A percentile compares a stretch with the other conserved stretches of the same genome.
Conservation (phyloP, 2,888 invertebrate species). For the Conops quadrifasciatus region DNA sequence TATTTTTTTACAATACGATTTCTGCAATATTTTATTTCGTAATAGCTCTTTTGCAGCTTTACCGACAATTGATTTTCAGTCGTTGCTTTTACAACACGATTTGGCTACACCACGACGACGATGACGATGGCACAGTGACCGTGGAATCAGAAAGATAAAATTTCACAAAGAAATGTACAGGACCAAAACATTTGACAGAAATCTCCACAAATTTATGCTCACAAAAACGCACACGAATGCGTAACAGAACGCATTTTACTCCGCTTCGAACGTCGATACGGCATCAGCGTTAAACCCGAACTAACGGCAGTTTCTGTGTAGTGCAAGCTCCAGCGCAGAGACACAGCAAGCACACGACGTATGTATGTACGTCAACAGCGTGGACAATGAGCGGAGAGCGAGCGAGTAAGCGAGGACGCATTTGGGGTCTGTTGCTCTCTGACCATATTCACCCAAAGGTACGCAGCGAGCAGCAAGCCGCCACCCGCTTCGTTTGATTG, state of each 20-base stretch:
- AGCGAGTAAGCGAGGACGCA: not conserved
- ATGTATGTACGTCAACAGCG: not conserved
- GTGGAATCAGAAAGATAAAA: no score
- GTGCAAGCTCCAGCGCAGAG: slow-evolving; percentile 36
- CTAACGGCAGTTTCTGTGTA: slow-evolving; percentile 51
- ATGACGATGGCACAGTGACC: no score
- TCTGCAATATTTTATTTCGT: no score
- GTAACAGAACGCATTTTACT: slow-evolving; percentile 33
- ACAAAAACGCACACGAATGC: slow-evolving; percentile 36
- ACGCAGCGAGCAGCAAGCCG: slow-evolving; percentile 8
- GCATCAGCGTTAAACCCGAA: slow-evolving; percentile 62
- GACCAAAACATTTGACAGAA: not conserved
- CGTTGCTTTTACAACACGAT: not conserved
- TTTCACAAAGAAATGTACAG: no score
- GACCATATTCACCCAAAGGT: not conserved
- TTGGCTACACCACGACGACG: not conserved
- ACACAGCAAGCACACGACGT: not conserved
- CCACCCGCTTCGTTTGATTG: slow-evolving; percentile 34
- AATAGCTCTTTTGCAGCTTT: no score
- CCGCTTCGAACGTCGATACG: slow-evolving; percentile 53
- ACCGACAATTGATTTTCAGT: no score
- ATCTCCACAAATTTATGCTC: slow-evolving; percentile 38
- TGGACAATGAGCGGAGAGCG: not conserved
- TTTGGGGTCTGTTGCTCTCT: not conserved
- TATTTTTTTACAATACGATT: no score